Conservation (phyloP, 2,797 vertebrate species). For the Malurus leucopterus region DNA sequence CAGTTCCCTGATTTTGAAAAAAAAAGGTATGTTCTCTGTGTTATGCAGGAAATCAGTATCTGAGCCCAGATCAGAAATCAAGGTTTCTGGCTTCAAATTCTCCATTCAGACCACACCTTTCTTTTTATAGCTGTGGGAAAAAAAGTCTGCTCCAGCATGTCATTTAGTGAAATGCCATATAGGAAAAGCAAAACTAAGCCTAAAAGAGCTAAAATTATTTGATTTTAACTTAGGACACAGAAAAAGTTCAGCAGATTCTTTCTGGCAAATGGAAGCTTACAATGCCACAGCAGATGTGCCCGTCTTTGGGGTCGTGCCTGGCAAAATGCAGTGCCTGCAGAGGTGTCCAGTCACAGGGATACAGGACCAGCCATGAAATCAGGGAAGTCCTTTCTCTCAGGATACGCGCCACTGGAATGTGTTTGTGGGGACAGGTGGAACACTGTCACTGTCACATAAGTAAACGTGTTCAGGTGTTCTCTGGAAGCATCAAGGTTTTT, state of each 20-base stretch:
- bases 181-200: conserved; percentile 1
- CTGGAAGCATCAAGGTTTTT: neutral
- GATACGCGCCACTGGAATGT: neutral
- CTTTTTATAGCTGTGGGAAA: conserved; percentile 39
- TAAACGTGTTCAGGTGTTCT: neutral
- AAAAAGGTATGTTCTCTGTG: neutral
- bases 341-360: neutral
- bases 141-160: neutral
- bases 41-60: neutral
- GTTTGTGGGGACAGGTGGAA: neutral
- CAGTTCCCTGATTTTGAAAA: neutral
- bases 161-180: conserved; percentile 21
- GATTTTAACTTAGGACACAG: neutral
- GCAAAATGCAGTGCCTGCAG: neutral
- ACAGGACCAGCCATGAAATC: neutral
- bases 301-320: neutral
- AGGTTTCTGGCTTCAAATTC: neutral
- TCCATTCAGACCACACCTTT: neutral
- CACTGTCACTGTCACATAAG: neutral
- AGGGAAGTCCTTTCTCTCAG: neutral
- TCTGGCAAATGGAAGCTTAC: neutral
- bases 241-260: neutral
- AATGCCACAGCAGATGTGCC: neutral
- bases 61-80: neutral
- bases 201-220: neutral